Conservation (phyloP, 2,113 vertebrate genomes). For the Martes martes region DNA sequence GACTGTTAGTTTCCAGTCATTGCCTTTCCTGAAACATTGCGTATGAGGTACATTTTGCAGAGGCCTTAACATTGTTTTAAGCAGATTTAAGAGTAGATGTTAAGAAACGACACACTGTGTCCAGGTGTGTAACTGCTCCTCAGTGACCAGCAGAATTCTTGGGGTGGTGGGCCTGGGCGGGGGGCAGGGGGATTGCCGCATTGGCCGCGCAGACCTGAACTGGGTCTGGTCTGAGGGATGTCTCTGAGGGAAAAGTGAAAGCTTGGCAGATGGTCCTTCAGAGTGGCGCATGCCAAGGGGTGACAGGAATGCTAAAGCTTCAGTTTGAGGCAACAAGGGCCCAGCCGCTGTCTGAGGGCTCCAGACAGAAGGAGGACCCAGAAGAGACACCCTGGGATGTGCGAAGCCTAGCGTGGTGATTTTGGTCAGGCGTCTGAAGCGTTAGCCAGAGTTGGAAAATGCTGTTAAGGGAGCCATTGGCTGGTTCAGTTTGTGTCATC, state of each 20-base stretch:
- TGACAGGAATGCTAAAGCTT: background rate
- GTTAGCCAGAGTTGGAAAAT: background rate
- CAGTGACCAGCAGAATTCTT: background rate
- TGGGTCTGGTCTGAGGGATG: rapidly evolving
- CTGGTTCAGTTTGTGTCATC: background rate
- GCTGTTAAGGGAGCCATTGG: background rate
- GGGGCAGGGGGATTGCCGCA: rapidly evolving
- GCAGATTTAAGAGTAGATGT: background rate
- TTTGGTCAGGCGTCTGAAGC: background rate
- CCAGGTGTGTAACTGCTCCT: background rate
- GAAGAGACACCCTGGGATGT: background rate
- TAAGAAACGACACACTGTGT: background rate
- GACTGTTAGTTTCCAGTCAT: background rate
- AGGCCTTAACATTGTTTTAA: background rate
- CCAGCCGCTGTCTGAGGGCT: background rate
- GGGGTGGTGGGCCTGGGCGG: background rate
- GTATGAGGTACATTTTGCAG: background rate
- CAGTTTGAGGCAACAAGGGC: background rate
- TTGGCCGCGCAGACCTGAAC: background rate
- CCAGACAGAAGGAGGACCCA: background rate
- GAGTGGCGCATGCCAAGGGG: background rate
- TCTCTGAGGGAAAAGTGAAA: background rate
- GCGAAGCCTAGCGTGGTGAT: background rate
- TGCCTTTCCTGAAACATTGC: background rate
- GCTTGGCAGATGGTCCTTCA: background rate